Percentiles rank a stretch among this genome's conserved stretches.
Evolutionary conservation across 2,797 vertebrate genomes (phyloP).

Genomic region (Arremon aurantiirostris): DNA sequence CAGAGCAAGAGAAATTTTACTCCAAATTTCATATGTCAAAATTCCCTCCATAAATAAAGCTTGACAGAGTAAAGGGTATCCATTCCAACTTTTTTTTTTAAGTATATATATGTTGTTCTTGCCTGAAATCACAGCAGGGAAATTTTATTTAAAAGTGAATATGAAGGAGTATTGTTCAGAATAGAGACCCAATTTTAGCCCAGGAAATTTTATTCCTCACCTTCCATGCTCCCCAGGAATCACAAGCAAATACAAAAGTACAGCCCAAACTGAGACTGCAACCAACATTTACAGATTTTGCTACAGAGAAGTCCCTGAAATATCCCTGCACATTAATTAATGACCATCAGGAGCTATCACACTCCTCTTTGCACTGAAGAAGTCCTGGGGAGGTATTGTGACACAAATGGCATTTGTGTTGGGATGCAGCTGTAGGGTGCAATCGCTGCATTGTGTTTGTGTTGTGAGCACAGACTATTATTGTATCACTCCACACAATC

Average conservation of each 20-base stretch:
- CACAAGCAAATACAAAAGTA: not conserved
- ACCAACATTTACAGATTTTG: not conserved
- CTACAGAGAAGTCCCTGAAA: not conserved
- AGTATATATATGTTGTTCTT: not conserved
- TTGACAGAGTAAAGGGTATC: not conserved
- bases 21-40: not conserved
- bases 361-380: not conserved
- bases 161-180: not conserved
- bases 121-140: not conserved
- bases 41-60: not conserved
- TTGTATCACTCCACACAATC: not conserved
- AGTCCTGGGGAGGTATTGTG: not conserved
- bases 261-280: not conserved
- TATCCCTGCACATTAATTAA: not conserved
- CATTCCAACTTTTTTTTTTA: not conserved
- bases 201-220: not conserved
- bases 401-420: rapidly evolving
- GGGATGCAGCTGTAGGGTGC: not conserved
- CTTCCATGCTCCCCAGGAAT: not conserved
- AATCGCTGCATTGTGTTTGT: not conserved
- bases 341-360: not conserved
- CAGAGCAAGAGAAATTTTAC: not conserved
- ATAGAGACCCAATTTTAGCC: not conserved
- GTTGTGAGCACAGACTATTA: not conserved
- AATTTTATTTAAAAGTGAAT: not conserved